Evolutionary conservation across 2,113 vertebrate species (phyloP), one percentile per base, ranked within the genome.

Genomic region (Pangasianodon hypophthalmus): DNA sequence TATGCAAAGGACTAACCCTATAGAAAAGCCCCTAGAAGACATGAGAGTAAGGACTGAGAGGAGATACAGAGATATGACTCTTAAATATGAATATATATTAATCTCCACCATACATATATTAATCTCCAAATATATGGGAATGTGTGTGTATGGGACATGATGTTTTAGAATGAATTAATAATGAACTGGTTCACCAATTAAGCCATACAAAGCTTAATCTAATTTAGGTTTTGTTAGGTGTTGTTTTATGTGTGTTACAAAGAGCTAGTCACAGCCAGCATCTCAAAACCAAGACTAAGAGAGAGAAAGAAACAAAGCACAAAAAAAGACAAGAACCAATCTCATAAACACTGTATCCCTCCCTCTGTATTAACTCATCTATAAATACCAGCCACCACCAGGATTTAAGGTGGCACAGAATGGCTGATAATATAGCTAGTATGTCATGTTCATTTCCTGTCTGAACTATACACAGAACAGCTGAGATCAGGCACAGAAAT

Each of bases 261-360:
- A n/a, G 7, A 64, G 29, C 19, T 62, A 64, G 88, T 37, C 77
- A 89, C 48, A 77, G 16, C n/a, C 54, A 77, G 29, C 84, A 75
- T 85, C 54, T 85, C 44, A 77, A 29, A 64, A 19, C 37, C 37
- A 67, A 67, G 26, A 77, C 19, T 26, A 62, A 0, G 46, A 44
- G 16, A 62, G 29, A 54, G 26, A 41, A 44, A 58, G 24, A 29
- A 6, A 71, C 32, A 41, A 32, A 69, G n/a, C n/a, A 32, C 18
- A 16, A 37, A 56, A 16, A 56, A 56, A 56, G 54, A 32, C 19
- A 60, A 60, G 56, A 60, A 9, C 1, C 21, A 64, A 64, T 64
- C 60, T 58, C 56, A 56, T 56, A 60, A 60, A 29, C 29, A n/a
- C 26, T 67, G 0, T 67, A 0, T 67, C 29, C 29, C 16, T 71